These are phyloP conservation scores for Hiodon tergisus DNA, from an alignment of 2,113 vertebrate species.

Conservation along the genomic window DNA sequence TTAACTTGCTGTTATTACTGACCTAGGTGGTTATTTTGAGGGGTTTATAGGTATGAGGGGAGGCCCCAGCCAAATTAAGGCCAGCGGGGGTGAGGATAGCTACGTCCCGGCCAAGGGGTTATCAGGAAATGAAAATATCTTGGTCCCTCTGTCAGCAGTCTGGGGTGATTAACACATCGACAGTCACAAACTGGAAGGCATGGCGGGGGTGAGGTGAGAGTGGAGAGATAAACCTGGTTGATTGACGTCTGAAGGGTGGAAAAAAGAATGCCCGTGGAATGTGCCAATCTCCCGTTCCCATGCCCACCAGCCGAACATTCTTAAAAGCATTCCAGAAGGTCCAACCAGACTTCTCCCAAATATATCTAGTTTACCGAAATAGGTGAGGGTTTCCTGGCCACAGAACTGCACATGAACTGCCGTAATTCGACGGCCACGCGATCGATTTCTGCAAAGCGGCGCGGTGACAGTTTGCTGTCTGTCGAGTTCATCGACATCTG, in stretches of 20 bases:
- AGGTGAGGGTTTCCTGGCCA: constrained; percentile 39
- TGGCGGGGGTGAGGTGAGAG: constrained; percentile 16
- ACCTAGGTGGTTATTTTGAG: background rate
- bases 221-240: constrained; percentile 61
- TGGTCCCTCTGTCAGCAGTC: constrained; percentile 32
- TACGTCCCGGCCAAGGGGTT: constrained; percentile 2
- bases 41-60: background rate
- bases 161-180: constrained; percentile 45
- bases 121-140: constrained; percentile 30
- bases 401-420: background rate
- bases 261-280: constrained; percentile 59
- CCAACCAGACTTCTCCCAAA: constrained; percentile 35
- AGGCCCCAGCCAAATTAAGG: background rate
- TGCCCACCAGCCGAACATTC: constrained; percentile 46
- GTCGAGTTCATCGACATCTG: too few species aligned
- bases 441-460: too few species aligned
- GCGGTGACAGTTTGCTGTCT: too few species aligned
- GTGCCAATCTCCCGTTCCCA: constrained; percentile 57
- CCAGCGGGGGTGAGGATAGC: background rate
- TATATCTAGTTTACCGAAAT: constrained; percentile 30
- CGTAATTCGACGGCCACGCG: too few species aligned
- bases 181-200: constrained; percentile 47
- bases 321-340: constrained; percentile 64
- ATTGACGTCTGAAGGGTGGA: constrained; percentile 63
- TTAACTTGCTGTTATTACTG: background rate